phyloP scores from a whole-genome alignment of 2,888 invertebrate genomes.

The Hirtodrosophila alboralis region DNA sequence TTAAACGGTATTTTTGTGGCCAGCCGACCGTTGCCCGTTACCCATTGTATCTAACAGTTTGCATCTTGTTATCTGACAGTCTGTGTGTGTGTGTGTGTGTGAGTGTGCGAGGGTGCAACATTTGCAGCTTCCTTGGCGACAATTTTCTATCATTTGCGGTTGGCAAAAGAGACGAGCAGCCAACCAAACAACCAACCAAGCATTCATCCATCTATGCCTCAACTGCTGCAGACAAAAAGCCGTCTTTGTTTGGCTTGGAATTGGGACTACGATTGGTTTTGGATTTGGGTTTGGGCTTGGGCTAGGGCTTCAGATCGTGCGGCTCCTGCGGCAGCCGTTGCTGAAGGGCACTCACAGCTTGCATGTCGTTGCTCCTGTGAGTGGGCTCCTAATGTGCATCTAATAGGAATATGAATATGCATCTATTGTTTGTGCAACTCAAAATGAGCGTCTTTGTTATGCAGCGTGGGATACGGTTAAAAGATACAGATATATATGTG shows the following conservation, averaged over 20 bases:
- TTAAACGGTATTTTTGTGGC: slow-evolving; percentile 82
- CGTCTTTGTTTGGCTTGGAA: slow-evolving; percentile 57
- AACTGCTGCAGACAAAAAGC: slow-evolving; percentile 63
- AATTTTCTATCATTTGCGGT: slow-evolving; percentile 77
- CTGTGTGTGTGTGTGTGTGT: slow-evolving; percentile 16
- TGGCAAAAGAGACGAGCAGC: slow-evolving; percentile 42
- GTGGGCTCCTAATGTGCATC: slow-evolving; percentile 82
- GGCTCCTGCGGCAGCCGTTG: slow-evolving; percentile 38
- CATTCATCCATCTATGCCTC: slow-evolving; percentile 51
- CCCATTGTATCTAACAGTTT: slow-evolving; percentile 67
- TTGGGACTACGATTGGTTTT: slow-evolving; percentile 2
- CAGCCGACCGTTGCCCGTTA: slow-evolving; percentile 33
- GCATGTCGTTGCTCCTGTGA: slow-evolving; percentile 64
- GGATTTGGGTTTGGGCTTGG: slow-evolving; percentile 18
- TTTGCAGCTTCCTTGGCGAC: slow-evolving; percentile 66
- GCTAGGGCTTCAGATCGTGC: slow-evolving; percentile 25
- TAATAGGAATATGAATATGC: slow-evolving; percentile 81
- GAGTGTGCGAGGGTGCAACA: slow-evolving; percentile 52
- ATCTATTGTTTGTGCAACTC: slow-evolving; percentile 59
- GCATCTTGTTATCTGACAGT: slow-evolving; percentile 74
- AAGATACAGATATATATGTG: slow-evolving; percentile 2
- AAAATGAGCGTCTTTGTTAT: slow-evolving; percentile 60
- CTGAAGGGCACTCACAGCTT: no score
- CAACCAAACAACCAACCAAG: slow-evolving; percentile 27
- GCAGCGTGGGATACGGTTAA: slow-evolving; percentile 58